Percentiles rank a stretch among this genome's conserved stretches.
phyloP scores from a whole-genome alignment of 64 coral and sea anemone species.

The Stichodactyla helianthus region DNA sequence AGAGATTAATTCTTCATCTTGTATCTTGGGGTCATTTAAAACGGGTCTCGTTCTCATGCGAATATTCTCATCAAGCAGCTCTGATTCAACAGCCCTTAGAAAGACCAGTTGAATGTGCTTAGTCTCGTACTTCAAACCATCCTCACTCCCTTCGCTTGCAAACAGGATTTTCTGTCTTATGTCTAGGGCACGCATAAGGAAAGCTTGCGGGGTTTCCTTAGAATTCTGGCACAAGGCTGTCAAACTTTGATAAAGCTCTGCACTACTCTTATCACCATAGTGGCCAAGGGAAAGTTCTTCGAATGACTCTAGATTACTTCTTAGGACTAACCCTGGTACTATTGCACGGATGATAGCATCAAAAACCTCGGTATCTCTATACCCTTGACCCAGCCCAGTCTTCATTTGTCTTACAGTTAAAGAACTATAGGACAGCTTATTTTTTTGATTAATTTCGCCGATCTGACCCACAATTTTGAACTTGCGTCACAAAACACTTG shows the following conservation, averaged over 20 bases:
- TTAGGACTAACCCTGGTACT: conserved; percentile 22
- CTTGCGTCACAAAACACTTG: neutral
- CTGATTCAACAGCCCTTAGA: neutral
- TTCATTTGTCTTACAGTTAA: conserved; percentile 15
- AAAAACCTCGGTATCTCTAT: conserved; percentile 32
- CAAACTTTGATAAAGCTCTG: conserved; percentile 20
- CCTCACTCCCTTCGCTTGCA: neutral
- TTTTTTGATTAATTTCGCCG: neutral
- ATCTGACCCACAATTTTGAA: conserved; percentile 34
- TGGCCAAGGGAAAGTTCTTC: neutral
- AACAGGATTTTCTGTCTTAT: conserved; percentile 15
- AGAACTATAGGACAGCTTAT: neutral
- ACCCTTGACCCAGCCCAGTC: conserved; percentile 12
- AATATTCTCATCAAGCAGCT: conserved; percentile 38
- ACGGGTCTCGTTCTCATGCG: neutral
- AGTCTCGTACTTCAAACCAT: neutral
- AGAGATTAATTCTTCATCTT: conserved; percentile 35
- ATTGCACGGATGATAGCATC: conserved; percentile 37
- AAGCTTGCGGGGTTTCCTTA: conserved; percentile 22
- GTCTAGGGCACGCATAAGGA: conserved; percentile 30
- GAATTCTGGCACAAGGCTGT: conserved; percentile 15
- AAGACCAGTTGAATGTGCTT: neutral
- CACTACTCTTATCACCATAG: conserved; percentile 27
- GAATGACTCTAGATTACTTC: neutral
- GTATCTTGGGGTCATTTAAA: conserved; percentile 5